Conservation (phyloP, 2,888 invertebrate genomes). For the Elegia similella region DNA sequence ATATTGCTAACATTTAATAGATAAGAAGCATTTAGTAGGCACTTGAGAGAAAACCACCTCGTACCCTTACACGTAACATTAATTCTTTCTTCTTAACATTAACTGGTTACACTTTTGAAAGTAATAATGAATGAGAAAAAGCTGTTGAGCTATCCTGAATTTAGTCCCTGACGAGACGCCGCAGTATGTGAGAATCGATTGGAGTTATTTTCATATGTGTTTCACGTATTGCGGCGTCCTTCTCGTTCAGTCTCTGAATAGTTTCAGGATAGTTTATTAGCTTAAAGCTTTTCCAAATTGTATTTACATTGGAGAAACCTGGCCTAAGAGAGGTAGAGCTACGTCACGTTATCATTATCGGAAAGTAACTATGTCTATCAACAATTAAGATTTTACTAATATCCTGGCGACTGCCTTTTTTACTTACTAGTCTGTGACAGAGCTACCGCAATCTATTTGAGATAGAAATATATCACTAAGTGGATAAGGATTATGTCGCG, state of each 20-base stretch:
- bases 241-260: too few species aligned
- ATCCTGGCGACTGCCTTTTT: conserved; percentile 34
- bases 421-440: conserved; percentile 18
- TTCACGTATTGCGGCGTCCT: too few species aligned
- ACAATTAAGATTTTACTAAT: conserved; percentile 36
- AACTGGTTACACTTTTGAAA: conserved; percentile 7
- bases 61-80: conserved; percentile 20
- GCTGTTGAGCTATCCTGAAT: too few species aligned
- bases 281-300: background rate
- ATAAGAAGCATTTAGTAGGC: conserved; percentile 46
- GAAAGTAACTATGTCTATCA: conserved; percentile 34
- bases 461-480: background rate
- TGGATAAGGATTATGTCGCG: too few species aligned
- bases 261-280: too few species aligned
- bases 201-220: too few species aligned
- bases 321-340: background rate
- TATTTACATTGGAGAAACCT: background rate
- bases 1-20: conserved; percentile 38
- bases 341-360: conserved; percentile 24
- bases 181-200: too few species aligned
- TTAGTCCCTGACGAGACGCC: too few species aligned
- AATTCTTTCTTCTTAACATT: conserved; percentile 10
- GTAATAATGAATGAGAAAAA: background rate
- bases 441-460: conserved; percentile 9
- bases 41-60: conserved; percentile 44